phyloP scores from a whole-genome alignment of 64 coral and sea anemone species.

The Dendronephthya gigantea region DNA sequence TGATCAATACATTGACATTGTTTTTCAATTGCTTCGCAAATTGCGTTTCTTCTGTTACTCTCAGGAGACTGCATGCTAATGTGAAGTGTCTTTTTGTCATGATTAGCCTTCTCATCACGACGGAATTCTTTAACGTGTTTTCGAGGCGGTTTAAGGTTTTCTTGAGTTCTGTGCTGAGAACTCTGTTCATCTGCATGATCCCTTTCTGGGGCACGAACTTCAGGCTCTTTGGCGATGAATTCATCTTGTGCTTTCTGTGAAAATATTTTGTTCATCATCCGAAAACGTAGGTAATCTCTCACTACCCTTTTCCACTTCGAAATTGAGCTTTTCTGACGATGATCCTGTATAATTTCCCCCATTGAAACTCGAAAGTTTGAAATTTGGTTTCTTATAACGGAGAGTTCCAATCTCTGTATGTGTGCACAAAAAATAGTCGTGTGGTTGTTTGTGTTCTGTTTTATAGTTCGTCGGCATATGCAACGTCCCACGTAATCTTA shows the following conservation, averaged over 20 bases:
- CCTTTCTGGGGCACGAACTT: too few relatives aligned
- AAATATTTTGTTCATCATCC: neutral
- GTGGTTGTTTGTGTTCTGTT: too few relatives aligned
- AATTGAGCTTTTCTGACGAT: neutral
- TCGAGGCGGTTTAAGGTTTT: neutral
- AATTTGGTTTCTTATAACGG: too few relatives aligned
- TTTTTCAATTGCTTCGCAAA: neutral
- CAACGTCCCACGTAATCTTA: neutral
- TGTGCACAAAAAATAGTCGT: too few relatives aligned
- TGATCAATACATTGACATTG: neutral
- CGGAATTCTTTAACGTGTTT: neutral
- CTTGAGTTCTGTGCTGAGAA: neutral
- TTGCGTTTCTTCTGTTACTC: neutral
- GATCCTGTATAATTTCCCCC: too few relatives aligned
- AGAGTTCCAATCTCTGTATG: too few relatives aligned
- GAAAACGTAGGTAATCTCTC: neutral
- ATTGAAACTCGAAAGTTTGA: too few relatives aligned
- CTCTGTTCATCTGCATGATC: neutral
- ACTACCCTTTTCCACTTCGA: neutral
- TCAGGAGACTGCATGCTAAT: neutral
- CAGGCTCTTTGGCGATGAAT: too few relatives aligned
- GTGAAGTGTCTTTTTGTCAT: neutral
- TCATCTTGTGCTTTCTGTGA: neutral
- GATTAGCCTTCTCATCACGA: neutral
- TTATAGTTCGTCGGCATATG: neutral